phyloP scores from a whole-genome alignment of 2,888 invertebrate genomes.

The Cactoblastis cactorum region DNA sequence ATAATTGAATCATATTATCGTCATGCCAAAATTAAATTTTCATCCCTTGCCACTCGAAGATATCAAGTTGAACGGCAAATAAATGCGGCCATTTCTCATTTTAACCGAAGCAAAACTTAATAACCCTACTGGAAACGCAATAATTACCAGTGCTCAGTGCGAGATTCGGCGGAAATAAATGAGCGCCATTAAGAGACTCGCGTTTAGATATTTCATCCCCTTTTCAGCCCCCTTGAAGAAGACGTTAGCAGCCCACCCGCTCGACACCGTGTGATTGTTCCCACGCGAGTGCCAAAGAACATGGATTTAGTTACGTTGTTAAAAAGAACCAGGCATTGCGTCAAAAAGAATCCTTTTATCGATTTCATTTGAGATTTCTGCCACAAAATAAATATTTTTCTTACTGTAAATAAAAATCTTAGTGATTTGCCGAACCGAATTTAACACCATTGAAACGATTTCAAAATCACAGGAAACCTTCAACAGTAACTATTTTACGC shows the following conservation, averaged over 20 bases:
- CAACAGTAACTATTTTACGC: too few species aligned
- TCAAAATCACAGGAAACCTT: too few species aligned
- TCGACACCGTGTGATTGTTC: constrained; percentile 54
- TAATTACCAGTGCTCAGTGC: constrained; percentile 73
- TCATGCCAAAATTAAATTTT: constrained; percentile 70
- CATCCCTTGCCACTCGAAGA: constrained; percentile 64
- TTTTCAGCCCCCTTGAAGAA: constrained; percentile 75
- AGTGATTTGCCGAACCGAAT: too few species aligned
- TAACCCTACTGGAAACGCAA: constrained; percentile 75
- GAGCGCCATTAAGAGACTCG: constrained; percentile 74
- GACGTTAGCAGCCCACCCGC: constrained; percentile 59
- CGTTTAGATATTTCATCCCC: constrained; percentile 77
- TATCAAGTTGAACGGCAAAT: constrained; percentile 73
- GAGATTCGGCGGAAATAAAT: constrained; percentile 77
- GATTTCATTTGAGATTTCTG: too few species aligned
- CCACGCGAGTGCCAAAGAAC: constrained; percentile 62
- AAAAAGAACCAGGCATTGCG: too few species aligned
- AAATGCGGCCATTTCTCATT: constrained; percentile 75
- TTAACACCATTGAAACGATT: too few species aligned
- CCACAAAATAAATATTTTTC: too few species aligned
- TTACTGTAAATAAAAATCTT: too few species aligned
- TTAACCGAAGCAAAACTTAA: constrained; percentile 76
- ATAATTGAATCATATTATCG: constrained; percentile 65
- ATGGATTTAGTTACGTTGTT: neutral
- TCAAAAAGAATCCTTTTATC: too few species aligned